Base-by-base conservation (phyloP, 2,113 vertebrate species). In the Enhydra lutris region DNA sequence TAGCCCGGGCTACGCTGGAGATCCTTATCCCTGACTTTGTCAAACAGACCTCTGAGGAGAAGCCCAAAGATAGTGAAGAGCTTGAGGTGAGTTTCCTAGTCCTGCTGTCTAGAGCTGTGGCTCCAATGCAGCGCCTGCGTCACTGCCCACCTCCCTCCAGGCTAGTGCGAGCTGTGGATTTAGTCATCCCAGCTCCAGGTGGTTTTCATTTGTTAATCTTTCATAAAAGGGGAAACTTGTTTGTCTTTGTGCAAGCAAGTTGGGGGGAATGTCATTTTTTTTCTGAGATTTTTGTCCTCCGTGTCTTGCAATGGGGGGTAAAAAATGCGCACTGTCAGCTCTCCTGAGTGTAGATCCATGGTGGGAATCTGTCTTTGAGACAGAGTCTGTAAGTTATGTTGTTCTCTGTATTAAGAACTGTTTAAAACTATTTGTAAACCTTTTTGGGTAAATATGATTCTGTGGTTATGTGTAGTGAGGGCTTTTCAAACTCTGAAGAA, bases 21-120 rank as follows among this genome's bases (percentile, higher is more conserved):
- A 99, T 99, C 98, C 99, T 99, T 98, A 99, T 99, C 98, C 99
- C 99, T 0, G 99, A 99, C 98, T 99, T 99, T 98, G 99, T 99
- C 98, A 99, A 99, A 98, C 99, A 99, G 98, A 99, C 99, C 80
- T 99, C 99, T 13, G 99, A 99, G 98, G 99, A 99, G 98, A 99
- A 99, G 98, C 99, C 99, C 84, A 99, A 99, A 93, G 99, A 99
- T 97, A 99, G 99, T 24, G 99, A 99, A 96, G 99, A 99, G 98
- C 99, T 99, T 95, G 99, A 99, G 99, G 99, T 99, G 98, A 96
- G 96, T 89, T 15, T 34, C 11, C 4, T 8, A 52, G 21, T 57
- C 80, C 31, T 65, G 2, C 39, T 26, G 15, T 50, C 39, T 36
- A 47, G 47, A 80, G 2, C 52, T 86, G 23, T 9, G 20, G 3